Evolutionary conservation across 2,797 vertebrate genomes (phyloP), one percentile per base, ranked within the genome.

Genomic region (Melanotaenia parkinsoni): DNA sequence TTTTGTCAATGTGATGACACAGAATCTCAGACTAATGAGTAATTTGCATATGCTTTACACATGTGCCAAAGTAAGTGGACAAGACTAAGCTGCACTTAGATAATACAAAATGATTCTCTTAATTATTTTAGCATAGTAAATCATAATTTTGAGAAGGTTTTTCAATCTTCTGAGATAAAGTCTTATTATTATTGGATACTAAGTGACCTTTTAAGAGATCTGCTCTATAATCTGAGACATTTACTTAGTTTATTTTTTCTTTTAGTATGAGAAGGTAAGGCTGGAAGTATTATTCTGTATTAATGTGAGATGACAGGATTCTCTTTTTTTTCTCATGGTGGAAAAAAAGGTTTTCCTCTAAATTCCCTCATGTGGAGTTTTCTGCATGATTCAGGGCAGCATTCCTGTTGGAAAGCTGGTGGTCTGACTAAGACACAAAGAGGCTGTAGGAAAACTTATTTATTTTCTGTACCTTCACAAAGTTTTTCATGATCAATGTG

Each of bases 401-500:
- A 63, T 80, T 80, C 71, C 73, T 80, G 72, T 30, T 30, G 28
- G 28, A 30, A 30, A 77, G 78, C 73, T 72, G 64, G 67, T 64
- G 40, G 54, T 79, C 64, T 84, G 74, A 90, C 78, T 83, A 67
- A 84, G 60, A 80, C 67, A 61, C 30, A 33, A 82, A 70, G 65
- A 64, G 76, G 76, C 64, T 68, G 43, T 63, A 63, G 33, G 37
- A 70, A 40, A 70, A 56, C 20, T 4, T 57, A 16, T 53, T 62
- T 62, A 7, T 59, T 58, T 43, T 62, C 12, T 24, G 11, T 62
- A 14, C 13, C 50, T 67, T 20, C 26, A 4, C 16, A 16, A 3
- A 37, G 63, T 13, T 45, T 2, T 74, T 58, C 62, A 37, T 30
- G 12, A 14, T 45, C 11, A 4, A 22, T 8, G 12, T 63, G 0